phyloP scores from a whole-genome alignment of 2,888 invertebrate species.

The Acronicta alni region DNA sequence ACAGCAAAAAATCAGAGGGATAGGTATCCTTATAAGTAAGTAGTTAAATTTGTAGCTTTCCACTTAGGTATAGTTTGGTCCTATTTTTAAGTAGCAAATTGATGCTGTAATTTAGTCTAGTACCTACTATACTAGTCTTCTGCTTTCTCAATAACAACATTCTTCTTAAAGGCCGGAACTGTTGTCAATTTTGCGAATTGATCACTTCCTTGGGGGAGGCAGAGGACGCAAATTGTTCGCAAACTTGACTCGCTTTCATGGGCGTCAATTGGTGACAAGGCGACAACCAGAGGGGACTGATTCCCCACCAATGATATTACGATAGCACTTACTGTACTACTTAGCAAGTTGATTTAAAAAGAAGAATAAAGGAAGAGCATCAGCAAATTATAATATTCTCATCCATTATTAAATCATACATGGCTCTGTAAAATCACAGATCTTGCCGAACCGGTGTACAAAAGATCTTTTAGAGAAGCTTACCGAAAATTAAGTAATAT shows the following conservation, averaged over 20 bases:
- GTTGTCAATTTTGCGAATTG: constrained; percentile 80
- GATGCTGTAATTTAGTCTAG: too few species aligned
- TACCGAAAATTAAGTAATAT: background rate
- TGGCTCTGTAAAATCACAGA: background rate
- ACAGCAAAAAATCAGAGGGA: too few species aligned
- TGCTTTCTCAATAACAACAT: constrained; percentile 29
- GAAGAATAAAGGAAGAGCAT: too few species aligned
- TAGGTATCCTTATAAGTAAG: too few species aligned
- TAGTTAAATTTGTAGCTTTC: too few species aligned
- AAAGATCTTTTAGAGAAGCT: background rate
- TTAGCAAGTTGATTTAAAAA: too few species aligned
- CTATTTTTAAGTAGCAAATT: too few species aligned
- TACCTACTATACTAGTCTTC: background rate
- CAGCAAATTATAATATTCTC: too few species aligned
- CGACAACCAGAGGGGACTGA: constrained; percentile 61
- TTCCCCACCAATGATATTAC: constrained; percentile 62
- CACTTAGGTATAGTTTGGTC: too few species aligned
- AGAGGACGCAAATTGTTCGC: constrained; percentile 75
- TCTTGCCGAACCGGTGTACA: background rate
- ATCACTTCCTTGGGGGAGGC: constrained; percentile 71
- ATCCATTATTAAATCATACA: too few species aligned
- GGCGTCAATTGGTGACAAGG: constrained; percentile 65
- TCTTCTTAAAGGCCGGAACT: constrained; percentile 56
- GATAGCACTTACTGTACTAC: background rate
- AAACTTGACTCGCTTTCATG: constrained; percentile 58